Conservation (phyloP, 2,113 vertebrate genomes). For the Plecturocebus donacophilus region DNA sequence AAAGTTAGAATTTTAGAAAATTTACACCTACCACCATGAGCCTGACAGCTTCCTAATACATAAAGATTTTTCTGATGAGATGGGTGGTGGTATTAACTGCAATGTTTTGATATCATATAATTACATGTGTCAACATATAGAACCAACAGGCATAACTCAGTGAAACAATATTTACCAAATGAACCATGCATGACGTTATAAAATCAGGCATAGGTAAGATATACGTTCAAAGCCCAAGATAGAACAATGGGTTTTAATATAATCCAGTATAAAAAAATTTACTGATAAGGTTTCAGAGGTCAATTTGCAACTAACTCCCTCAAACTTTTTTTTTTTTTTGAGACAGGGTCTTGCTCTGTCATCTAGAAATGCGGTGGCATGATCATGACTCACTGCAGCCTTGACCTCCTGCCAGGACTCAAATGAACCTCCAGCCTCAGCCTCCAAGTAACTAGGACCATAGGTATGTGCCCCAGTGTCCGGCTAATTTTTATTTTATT, state of each 20-base stretch:
- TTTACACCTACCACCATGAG: background rate
- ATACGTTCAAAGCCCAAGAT: background rate
- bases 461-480: too few relatives aligned
- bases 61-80: background rate
- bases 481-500: background rate
- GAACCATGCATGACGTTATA: background rate
- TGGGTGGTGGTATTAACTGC: fast-evolving
- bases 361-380: too few relatives aligned
- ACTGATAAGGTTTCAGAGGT: background rate
- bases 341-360: too few relatives aligned
- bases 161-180: background rate
- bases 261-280: background rate
- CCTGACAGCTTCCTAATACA: background rate
- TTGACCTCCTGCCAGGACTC: background rate
- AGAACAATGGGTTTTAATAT: background rate
- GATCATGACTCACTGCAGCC: too few relatives aligned
- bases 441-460: background rate
- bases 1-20: background rate
- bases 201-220: background rate
- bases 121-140: background rate
- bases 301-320: background rate
- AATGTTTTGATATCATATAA: background rate
- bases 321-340: too few relatives aligned
- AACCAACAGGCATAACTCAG: background rate
- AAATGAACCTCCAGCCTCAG: background rate